Percentiles rank a stretch among this genome's conserved stretches.
These are phyloP conservation scores for Epinephelus moara DNA, from an alignment of 2,113 vertebrate species.

Conservation along the genomic window DNA sequence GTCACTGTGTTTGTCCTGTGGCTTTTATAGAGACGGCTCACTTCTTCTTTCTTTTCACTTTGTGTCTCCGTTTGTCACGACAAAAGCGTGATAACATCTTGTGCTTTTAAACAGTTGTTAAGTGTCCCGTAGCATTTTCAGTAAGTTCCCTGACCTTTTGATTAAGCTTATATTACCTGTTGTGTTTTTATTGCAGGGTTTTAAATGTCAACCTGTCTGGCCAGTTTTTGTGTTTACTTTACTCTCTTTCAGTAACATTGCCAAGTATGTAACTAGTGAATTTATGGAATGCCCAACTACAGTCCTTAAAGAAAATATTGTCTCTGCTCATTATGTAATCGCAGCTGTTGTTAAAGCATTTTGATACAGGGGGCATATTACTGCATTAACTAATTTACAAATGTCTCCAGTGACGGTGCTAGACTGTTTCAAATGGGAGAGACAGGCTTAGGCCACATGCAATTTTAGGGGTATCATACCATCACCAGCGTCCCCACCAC, in stretches of 20 bases:
- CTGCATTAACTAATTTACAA: background rate
- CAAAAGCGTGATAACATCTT: background rate
- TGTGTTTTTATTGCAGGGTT: background rate
- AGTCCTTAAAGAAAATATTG: background rate
- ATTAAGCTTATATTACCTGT: background rate
- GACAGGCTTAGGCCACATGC: no score
- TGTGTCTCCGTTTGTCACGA: background rate
- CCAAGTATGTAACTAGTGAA: background rate
- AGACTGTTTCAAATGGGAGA: no score
- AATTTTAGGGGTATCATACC: no score
- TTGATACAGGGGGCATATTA: background rate
- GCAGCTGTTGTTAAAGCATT: background rate
- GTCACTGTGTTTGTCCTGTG: background rate
- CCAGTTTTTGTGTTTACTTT: slow-evolving; percentile 5
- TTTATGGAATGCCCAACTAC: background rate
- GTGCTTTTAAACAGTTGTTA: background rate
- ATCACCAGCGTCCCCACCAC: no score
- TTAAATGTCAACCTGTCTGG: slow-evolving; percentile 4
- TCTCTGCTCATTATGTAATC: background rate
- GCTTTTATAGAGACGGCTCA: background rate
- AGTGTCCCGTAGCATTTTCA: background rate
- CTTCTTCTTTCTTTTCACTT: background rate
- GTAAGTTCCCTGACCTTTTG: background rate
- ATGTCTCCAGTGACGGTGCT: no score
- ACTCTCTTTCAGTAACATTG: background rate